Percentiles rank a stretch among this genome's conserved stretches.
Conservation (phyloP, 2,113 vertebrate species). For the Odontophorus gujanensis region DNA sequence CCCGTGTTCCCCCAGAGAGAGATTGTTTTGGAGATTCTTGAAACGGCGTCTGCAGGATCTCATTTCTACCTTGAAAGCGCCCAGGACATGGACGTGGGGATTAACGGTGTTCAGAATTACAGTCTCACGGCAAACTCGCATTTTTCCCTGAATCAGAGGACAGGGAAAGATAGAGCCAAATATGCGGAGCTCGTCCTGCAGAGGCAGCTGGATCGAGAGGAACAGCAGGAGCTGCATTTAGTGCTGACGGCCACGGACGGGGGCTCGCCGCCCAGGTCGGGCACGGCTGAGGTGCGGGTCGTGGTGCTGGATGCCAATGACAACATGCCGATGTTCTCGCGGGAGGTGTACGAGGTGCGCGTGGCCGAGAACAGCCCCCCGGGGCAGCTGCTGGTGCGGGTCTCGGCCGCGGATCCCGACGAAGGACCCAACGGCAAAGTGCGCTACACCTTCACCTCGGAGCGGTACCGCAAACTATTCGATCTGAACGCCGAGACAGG, state of each 20-base stretch:
- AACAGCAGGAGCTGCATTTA: slow-evolving; percentile 14
- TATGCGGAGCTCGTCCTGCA: slow-evolving; percentile 55
- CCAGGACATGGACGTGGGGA: slow-evolving; percentile 60
- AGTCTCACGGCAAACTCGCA: slow-evolving; percentile 45
- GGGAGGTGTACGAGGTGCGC: slow-evolving; percentile 53
- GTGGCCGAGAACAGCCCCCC: slow-evolving; percentile 58
- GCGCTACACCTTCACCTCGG: slow-evolving; percentile 32
- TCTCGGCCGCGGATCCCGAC: slow-evolving; percentile 45
- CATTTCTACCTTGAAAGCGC: slow-evolving; percentile 66
- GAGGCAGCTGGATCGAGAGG: slow-evolving; percentile 59
- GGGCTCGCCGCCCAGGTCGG: slow-evolving; percentile 18
- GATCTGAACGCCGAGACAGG: too few relatives aligned
- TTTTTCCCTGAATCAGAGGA: slow-evolving; percentile 41
- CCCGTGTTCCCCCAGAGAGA: slow-evolving; percentile 75
- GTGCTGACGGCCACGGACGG: slow-evolving; percentile 52
- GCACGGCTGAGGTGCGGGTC: slow-evolving; percentile 4
- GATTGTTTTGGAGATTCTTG: slow-evolving; percentile 53
- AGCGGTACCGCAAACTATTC: slow-evolving; percentile 11
- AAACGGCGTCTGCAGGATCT: slow-evolving; percentile 29
- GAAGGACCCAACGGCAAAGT: slow-evolving; percentile 57
- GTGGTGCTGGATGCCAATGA: slow-evolving; percentile 73
- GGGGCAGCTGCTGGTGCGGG: neutral
- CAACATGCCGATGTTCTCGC: slow-evolving; percentile 32
- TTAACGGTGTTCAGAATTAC: slow-evolving; percentile 68
- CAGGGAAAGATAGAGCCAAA: neutral